Percentiles rank a stretch among this genome's conserved stretches.
Conservation (phyloP, 2,888 invertebrate species). For the Meteorus cinctellus region DNA sequence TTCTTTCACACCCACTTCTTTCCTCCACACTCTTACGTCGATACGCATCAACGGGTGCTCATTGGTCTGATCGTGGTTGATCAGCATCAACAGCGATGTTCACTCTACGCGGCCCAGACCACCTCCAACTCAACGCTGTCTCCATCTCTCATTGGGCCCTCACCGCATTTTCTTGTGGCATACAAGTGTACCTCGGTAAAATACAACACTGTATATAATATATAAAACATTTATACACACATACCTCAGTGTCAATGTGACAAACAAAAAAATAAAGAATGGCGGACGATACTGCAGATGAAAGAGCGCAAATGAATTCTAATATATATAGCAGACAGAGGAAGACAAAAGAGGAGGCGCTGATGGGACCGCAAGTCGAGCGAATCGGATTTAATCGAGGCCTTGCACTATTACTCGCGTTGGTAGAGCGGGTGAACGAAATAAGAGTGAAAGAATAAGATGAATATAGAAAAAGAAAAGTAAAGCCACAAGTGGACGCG, state of each 20-base stretch:
- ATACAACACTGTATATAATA: background rate
- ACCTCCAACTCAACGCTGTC: slow-evolving; percentile 50
- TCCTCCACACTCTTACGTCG: slow-evolving; percentile 28
- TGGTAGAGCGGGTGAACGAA: slow-evolving; percentile 33
- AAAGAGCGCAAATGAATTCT: slow-evolving; percentile 33
- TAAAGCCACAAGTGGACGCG: background rate
- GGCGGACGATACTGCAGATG: slow-evolving; percentile 20
- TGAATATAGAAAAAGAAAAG: background rate
- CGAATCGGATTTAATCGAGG: slow-evolving; percentile 62
- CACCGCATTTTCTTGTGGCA: slow-evolving; percentile 46
- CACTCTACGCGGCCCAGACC: slow-evolving; percentile 40
- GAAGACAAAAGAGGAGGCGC: slow-evolving; percentile 17
- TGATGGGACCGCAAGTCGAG: slow-evolving; percentile 40
- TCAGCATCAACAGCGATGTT: slow-evolving; percentile 50
- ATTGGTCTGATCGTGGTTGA: slow-evolving; percentile 54
- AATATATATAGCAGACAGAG: background rate
- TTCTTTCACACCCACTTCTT: slow-evolving; percentile 39
- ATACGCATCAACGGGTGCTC: slow-evolving; percentile 55
- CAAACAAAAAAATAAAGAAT: slow-evolving; percentile 20
- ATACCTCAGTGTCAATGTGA: slow-evolving; percentile 21
- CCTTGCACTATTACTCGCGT: slow-evolving; percentile 58
- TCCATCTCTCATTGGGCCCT: slow-evolving; percentile 48
- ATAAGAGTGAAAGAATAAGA: background rate
- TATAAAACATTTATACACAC: background rate
- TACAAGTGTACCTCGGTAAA: slow-evolving; percentile 38